Base-by-base conservation (phyloP, 2,113 vertebrate species). In the Girardinichthys multiradiatus region DNA sequence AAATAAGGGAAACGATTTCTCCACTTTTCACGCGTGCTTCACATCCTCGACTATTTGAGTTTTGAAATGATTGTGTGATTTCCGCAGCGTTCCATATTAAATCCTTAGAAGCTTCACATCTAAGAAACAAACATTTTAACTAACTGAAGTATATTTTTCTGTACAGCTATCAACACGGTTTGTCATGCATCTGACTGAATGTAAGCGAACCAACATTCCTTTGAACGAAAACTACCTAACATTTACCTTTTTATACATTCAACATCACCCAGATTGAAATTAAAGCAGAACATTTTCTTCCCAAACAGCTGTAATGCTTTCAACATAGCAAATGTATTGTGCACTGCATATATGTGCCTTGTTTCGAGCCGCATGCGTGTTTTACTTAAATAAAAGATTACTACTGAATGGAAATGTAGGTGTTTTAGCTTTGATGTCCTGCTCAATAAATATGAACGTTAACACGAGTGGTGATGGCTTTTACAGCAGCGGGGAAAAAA, bases 191-290 rank as follows among this genome's bases (percentile, higher is more conserved):
- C 3, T 33, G 12, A 37, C 62, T 14, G 10, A 26, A 9, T 64
- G 65, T 72, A 68, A 83, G 76, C 75, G 74, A 79, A 29, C 30
- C 26, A 64, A 81, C 89, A 85, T 85, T 85, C 77, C 77, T 77
- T 29, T 28, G 68, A 35, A 39, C 1, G 51, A 76, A 81, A 70
- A 78, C 73, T 81, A 81, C 76, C 74, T 45, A 81, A 29, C 39
- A 45, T 60, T 70, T 29, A 62, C 37, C 4, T 39, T 27, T 59
- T 30, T 61, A 10, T 61, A 21, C 42, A 45, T 45, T 33, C 42
- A 19, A 19, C 14, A 14, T 45, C 6, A 15, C 39, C 5, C 42
- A 45, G 14, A 45, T 45, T 19, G 42, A 17, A 45, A 45, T 19
- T 45, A 45, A 45, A 19, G 17, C 14, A 45, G 14, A 17, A 45